Evolutionary conservation across 2,888 invertebrate genomes (phyloP).

Genomic region (Rhaphigaster nebulosa): DNA sequence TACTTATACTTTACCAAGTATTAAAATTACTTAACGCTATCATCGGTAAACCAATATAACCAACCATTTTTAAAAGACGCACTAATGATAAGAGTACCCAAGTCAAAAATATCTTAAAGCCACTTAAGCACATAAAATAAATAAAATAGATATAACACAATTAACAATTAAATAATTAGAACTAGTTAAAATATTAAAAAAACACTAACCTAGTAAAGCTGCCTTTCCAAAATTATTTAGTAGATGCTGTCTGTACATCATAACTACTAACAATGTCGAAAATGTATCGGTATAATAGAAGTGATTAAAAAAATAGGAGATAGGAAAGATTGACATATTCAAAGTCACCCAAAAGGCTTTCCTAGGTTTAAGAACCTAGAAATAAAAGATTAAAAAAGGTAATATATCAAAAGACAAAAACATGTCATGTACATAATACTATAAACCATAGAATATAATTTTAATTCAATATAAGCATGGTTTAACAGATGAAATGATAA

Average conservation of each 20-base stretch:
- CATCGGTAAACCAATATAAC: too few species aligned
- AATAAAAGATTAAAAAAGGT: background rate
- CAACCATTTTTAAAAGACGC: too few species aligned
- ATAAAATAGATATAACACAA: background rate
- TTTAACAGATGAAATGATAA: background rate
- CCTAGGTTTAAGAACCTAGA: background rate
- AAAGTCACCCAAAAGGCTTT: background rate
- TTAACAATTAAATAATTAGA: background rate
- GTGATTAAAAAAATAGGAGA: constrained; percentile 3
- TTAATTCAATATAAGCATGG: background rate
- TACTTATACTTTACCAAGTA: too few species aligned
- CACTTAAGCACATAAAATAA: background rate
- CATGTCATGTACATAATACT: background rate
- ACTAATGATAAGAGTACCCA: background rate
- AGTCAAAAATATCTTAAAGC: background rate
- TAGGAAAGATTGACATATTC: background rate
- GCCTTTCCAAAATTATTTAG: constrained; percentile 17
- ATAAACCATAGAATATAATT: too few species aligned
- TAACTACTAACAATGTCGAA: background rate
- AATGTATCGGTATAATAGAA: background rate
- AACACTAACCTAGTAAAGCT: background rate
- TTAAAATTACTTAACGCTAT: too few species aligned
- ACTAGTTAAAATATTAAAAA: background rate
- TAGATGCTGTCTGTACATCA: constrained; percentile 6
- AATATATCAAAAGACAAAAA: background rate